Evolutionary conservation across 2,888 invertebrate species (phyloP).

Genomic region (Latrodectus elegans): DNA sequence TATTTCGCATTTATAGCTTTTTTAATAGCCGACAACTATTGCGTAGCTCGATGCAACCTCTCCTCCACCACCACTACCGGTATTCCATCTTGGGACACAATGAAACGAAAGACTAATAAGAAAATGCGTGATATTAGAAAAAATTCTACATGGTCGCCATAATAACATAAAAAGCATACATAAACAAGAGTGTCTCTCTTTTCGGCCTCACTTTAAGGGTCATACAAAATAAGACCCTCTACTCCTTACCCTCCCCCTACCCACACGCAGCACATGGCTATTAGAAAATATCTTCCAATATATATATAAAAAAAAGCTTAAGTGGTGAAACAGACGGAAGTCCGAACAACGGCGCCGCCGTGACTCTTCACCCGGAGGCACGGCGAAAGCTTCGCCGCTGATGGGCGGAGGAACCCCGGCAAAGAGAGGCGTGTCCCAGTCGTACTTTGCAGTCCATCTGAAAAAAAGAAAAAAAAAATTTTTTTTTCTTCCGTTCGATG

Average conservation of each 20-base stretch:
- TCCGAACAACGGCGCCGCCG: slow-evolving; percentile 41
- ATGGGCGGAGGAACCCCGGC: slow-evolving; percentile 46
- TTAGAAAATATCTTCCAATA: not conserved
- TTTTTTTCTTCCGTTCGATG: slow-evolving; percentile 23
- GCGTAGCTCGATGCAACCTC: not conserved
- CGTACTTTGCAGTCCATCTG: slow-evolving; percentile 34
- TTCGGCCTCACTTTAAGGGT: slow-evolving; percentile 39
- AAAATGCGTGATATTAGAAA: not conserved
- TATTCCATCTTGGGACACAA: not conserved
- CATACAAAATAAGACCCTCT: slow-evolving; percentile 35
- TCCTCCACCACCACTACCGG: not conserved
- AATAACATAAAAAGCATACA: slow-evolving; percentile 41
- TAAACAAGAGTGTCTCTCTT: slow-evolving; percentile 45
- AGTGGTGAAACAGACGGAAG: slow-evolving; percentile 39
- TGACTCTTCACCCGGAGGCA: slow-evolving; percentile 39
- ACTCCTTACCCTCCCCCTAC: slow-evolving; percentile 10
- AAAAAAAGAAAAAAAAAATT: not conserved
- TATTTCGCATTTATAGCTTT: slow-evolving; percentile 33
- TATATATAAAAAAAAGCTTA: not conserved
- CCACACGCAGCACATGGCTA: not conserved
- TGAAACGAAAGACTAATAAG: not conserved
- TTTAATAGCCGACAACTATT: slow-evolving; percentile 37
- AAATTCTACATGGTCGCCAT: slow-evolving; percentile 5
- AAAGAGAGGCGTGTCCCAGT: slow-evolving; percentile 25
- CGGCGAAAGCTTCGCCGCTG: slow-evolving; percentile 39